Base-by-base conservation (phyloP, 2,888 invertebrate genomes). In the Drosophila recens region DNA sequence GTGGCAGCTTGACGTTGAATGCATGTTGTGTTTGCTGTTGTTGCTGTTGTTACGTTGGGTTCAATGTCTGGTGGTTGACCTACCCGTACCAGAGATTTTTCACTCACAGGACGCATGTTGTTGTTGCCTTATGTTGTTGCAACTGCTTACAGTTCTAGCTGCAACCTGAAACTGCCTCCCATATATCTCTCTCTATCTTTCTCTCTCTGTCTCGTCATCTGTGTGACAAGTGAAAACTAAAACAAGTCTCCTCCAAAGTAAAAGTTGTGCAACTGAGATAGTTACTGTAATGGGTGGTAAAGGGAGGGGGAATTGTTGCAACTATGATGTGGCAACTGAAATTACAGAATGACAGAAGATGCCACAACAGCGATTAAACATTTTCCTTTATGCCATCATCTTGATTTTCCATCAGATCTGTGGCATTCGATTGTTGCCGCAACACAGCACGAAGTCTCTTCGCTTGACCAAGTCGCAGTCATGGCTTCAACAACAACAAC, bases 21-120 rank as follows among this genome's bases (percentile, higher is more conserved):
- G 70, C 57, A 51, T 72, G 57, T 53, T 67, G 57, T 53, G 67
- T 59, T 64, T 59, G 57, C 17, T 46, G 58, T 54, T 38, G n/a
- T 53, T 20, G 45, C 13, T 45, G 45, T 23, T 56, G 61, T 63
- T 73, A 57, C 23, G 42, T 63, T 77, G 90, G 87, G 90, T 90
- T 90, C 90, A 90, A 90, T 86, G 90, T 87, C 90, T 90, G 90
- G 90, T 89, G 90, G 90, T 90, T 90, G 90, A 90, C 90, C 90
- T 90, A 90, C 90, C 90, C 90, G 89, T 79, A 82, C 90, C 80
- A 63, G 66, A 63, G 70, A 67, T 72, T 88, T 83, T 75, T 45
- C 57, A 52, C 72, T 20, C 23, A 52, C 72, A 72, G 77, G 73
- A 80, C 83, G 70, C 65, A 69, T 67, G 72, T 72, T 67, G 54